A percentile compares a stretch with the other conserved stretches of the same genome.
Evolutionary conservation across 2,888 invertebrate genomes (phyloP).

Genomic region (Lasioglossum marginatum): DNA sequence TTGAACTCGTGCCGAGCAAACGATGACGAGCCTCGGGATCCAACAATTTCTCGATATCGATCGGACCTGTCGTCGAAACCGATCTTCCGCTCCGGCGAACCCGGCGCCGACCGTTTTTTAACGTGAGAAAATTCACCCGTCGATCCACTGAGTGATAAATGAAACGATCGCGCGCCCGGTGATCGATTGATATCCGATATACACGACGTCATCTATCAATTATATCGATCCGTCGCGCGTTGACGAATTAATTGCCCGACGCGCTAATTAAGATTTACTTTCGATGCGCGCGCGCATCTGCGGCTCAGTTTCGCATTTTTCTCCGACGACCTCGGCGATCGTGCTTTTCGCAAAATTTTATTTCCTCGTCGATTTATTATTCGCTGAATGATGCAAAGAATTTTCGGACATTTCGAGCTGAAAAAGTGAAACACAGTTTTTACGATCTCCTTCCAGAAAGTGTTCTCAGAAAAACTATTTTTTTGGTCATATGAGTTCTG

Average conservation of each 20-base stretch:
- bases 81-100: conserved; percentile 8
- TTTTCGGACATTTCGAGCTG: too few species aligned
- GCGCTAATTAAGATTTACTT: conserved; percentile 27
- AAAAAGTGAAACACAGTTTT: too few species aligned
- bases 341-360: too few species aligned
- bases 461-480: too few species aligned
- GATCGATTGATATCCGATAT: conserved; percentile 33
- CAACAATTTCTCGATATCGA: conserved; percentile 41
- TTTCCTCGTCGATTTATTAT: too few species aligned
- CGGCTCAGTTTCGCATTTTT: neutral
- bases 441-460: too few species aligned
- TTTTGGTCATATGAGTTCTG: neutral
- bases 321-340: neutral
- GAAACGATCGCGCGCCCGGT: conserved; percentile 21
- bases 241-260: conserved; percentile 27
- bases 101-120: conserved; percentile 2
- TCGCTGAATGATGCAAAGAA: too few species aligned
- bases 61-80: conserved; percentile 40
- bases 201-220: conserved; percentile 24
- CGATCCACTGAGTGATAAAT: conserved; percentile 28
- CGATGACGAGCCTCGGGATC: neutral
- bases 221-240: conserved; percentile 1
- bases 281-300: neutral
- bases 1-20: neutral
- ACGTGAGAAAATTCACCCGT: conserved; percentile 2